A percentile compares a stretch with the other conserved stretches of the same genome.
phyloP scores from a whole-genome alignment of 2,113 vertebrate species.

The Argyrosomus japonicus region DNA sequence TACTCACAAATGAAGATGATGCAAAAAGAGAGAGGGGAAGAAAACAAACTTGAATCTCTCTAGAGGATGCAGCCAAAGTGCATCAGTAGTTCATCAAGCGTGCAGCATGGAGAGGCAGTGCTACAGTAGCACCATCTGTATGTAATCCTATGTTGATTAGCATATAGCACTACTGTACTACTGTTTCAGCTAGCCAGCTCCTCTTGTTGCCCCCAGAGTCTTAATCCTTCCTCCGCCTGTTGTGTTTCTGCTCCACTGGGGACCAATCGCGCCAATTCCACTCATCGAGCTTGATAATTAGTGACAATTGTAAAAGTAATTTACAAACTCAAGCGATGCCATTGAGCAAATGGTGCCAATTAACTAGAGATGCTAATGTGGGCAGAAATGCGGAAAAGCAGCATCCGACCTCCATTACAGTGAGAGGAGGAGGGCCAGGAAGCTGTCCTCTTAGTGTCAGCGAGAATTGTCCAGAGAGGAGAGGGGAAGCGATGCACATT shows the following conservation, averaged over 20 bases:
- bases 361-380: constrained; percentile 81
- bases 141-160: constrained; percentile 64
- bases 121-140: constrained; percentile 61
- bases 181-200: constrained; percentile 63
- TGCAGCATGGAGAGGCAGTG: constrained; percentile 45
- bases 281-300: constrained; percentile 85
- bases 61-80: constrained; percentile 42
- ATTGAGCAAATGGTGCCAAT: constrained; percentile 82
- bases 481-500: constrained; percentile 33
- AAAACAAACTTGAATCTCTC: constrained; percentile 16
- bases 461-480: constrained; percentile 53
- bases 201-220: constrained; percentile 64
- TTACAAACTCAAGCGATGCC: constrained; percentile 79
- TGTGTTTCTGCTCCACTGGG: constrained; percentile 76
- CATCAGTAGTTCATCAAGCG: constrained; percentile 55
- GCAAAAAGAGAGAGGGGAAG: not conserved
- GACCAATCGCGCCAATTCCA: constrained; percentile 80
- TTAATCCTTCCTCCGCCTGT: constrained; percentile 76
- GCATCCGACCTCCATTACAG: constrained; percentile 69
- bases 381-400: constrained; percentile 73
- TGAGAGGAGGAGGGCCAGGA: constrained; percentile 59
- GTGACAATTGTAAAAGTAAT: constrained; percentile 81
- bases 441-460: constrained; percentile 57
- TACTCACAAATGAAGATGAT: constrained; percentile 10
- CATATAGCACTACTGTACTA: constrained; percentile 53